Base-by-base conservation (phyloP, 2,888 invertebrate species). In the Ichneumoninae sp. region DNA sequence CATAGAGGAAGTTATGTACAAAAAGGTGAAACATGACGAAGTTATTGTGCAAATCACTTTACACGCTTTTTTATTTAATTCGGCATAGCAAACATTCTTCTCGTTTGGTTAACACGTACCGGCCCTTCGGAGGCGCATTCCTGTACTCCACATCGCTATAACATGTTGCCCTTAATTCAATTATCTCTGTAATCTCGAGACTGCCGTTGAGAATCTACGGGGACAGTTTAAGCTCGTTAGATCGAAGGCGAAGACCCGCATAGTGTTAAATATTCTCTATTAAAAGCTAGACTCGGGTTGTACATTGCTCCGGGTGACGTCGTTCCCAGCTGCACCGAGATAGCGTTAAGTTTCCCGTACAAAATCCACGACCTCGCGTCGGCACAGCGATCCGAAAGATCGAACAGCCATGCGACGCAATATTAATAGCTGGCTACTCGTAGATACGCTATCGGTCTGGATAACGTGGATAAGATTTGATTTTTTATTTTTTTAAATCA, bases 221-320 rank as follows among this genome's bases (percentile, higher is more conserved):
- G 85, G 88, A 88, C 87, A 87, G 86, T 86, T 86, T 87, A 88
- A 88, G 87, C 88, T 88, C 85, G 87, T 88, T 88, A 88, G 84
- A 84, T 85, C 77, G 85, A 85, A 85, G 78, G 77, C 57, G 85
- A 84, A 87, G 83, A 87, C 86, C 83, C 83, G 85, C 85, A 70
- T 69, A 71, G 80, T 83, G 82, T 86, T 84, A 83, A 81, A 80
- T 76, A 76, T 82, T 44, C 80, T 86, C 81, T 80, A 86, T 87
- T 85, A 86, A 85, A 85, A 13, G 47, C 74, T 77, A 69, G 76
- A 44, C 54, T 26, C 75, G 44, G 8, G 16, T 16, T 44, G 44
- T 44, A 16, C 13, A 4, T 44, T 16, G 44, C 44, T 44, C 44
- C 10, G 10, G 22, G 57, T 10, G 10, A 22, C 4, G 22, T 26